These are phyloP conservation scores for Romanogobio albipinnatus DNA, from an alignment of 2,113 vertebrate genomes.

Conservation along the genomic window DNA sequence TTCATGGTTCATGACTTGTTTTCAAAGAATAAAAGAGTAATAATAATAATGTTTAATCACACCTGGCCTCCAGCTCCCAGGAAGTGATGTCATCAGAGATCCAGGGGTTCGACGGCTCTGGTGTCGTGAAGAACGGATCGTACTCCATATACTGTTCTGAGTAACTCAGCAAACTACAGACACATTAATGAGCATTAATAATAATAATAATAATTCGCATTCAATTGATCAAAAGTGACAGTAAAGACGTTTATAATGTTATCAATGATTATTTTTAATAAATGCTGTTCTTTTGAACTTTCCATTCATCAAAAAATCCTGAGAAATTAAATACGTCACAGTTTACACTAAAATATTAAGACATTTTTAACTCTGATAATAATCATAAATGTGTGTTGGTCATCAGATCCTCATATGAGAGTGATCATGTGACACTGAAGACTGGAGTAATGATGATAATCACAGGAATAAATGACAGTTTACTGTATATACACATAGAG, in stretches of 20 bases:
- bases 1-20: not conserved
- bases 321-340: no score
- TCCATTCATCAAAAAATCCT: no score
- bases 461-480: no score
- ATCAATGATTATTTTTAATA: not conserved
- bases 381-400: no score
- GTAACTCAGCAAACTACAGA: slow-evolving; percentile 86
- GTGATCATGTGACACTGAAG: no score
- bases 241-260: not conserved
- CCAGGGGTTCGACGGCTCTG: slow-evolving; percentile 95
- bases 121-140: slow-evolving; percentile 90
- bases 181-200: not conserved
- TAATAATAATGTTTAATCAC: slow-evolving; percentile 21
- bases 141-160: slow-evolving; percentile 97
- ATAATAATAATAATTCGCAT: not conserved
- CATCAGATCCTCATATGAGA: no score
- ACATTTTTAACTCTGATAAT: no score
- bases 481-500: no score
- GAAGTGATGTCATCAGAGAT: slow-evolving; percentile 90
- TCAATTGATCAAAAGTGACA: not conserved
- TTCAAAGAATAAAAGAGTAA: not conserved
- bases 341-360: no score
- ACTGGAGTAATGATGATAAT: no score
- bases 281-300: no score
- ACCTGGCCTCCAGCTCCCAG: slow-evolving; percentile 96